Conservation (phyloP, 2,888 invertebrate species). For the Lithodes maja region DNA sequence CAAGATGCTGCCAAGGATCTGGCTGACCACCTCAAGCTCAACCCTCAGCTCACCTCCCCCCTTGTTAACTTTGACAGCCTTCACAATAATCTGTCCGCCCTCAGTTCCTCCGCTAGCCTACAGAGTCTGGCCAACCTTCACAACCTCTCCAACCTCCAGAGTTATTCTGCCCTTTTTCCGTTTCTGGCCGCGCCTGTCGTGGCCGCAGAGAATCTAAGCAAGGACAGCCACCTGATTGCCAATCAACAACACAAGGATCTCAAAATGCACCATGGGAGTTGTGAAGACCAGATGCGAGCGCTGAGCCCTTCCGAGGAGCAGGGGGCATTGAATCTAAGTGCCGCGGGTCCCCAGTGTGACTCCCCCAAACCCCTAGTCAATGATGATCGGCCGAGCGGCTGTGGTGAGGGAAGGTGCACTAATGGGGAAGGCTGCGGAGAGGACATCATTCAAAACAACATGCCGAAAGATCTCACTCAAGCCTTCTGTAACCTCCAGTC, state of each 20-base stretch:
- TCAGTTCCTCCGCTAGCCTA: constrained; percentile 49
- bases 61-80: constrained; percentile 48
- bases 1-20: constrained; percentile 59
- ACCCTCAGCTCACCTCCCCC: constrained; percentile 61
- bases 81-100: constrained; percentile 39
- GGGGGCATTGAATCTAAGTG: constrained; percentile 50
- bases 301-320: constrained; percentile 50
- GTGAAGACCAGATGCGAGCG: not conserved
- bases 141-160: constrained; percentile 49
- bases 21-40: constrained; percentile 54
- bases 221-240: constrained; percentile 19
- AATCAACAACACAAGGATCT: constrained; percentile 4
- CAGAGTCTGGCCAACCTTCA: constrained; percentile 60
- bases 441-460: not conserved
- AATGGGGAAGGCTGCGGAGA: constrained; percentile 3
- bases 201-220: constrained; percentile 11
- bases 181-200: constrained; percentile 34
- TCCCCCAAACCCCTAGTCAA: constrained; percentile 30
- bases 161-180: constrained; percentile 55
- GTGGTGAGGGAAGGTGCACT: not conserved
- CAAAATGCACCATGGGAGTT: not conserved
- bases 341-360: constrained; percentile 36
- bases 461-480: not conserved
- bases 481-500: constrained; percentile 8
- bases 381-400: constrained; percentile 6